Percentiles rank a stretch among this genome's conserved stretches.
These are phyloP conservation scores for Conops quadrifasciatus DNA, from an alignment of 2,888 invertebrate species.

Conservation along the genomic window DNA sequence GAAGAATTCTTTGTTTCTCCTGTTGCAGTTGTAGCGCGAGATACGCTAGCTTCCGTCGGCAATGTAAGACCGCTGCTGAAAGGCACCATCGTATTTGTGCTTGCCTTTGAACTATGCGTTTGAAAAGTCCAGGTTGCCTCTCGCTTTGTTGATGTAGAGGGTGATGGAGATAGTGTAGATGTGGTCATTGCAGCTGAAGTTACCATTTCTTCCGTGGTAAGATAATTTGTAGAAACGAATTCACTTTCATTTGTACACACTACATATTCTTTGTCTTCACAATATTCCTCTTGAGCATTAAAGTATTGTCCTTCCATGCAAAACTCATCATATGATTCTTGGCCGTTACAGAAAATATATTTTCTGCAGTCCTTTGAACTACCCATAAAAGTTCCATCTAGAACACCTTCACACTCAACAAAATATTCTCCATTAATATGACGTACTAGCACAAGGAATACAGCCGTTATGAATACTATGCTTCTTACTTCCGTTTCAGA, in stretches of 20 bases:
- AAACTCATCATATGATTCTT: conserved; percentile 47
- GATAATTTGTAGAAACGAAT: conserved; percentile 23
- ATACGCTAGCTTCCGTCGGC: neutral
- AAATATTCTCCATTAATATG: conserved; percentile 44
- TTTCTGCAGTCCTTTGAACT: conserved; percentile 52
- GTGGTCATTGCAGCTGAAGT: neutral
- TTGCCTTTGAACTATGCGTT: neutral
- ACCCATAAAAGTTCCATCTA: conserved; percentile 44
- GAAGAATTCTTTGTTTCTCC: neutral
- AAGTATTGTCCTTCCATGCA: conserved; percentile 44
- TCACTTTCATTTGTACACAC: conserved; percentile 7
- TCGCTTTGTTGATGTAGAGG: neutral
- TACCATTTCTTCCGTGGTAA: conserved; percentile 29
- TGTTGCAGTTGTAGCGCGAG: neutral
- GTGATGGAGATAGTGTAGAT: neutral
- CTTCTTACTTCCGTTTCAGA: neutral
- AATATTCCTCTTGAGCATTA: conserved; percentile 38
- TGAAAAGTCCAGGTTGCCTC: neutral
- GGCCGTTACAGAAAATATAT: conserved; percentile 54
- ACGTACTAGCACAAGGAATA: neutral
- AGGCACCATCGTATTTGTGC: neutral
- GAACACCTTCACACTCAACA: conserved; percentile 50
- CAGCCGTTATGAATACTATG: neutral
- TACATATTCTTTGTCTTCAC: conserved; percentile 40
- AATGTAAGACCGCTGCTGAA: neutral